Base-by-base conservation (phyloP, 2,888 invertebrate species). In the Dichetophora obliterata region DNA sequence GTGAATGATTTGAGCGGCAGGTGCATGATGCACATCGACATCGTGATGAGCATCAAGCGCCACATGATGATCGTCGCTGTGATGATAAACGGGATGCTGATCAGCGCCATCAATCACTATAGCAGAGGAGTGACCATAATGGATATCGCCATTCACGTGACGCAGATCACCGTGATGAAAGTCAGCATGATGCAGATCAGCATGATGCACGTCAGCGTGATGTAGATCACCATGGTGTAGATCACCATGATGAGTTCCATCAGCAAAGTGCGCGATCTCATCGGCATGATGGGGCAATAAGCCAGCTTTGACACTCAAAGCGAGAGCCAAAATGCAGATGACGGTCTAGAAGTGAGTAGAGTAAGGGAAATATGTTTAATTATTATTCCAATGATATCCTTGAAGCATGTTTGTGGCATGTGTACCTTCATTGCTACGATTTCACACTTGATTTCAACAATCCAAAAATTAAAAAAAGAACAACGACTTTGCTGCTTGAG, bases 371-470 rank as follows among this genome's bases (percentile, higher is more conserved):
- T 4, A 31, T 4, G 31, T 11, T 22, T 6, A 43, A 48, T n/a
- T 11, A 70, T 57, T n/a, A 19, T 69, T 9, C 22, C 34, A n/a
- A 27, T 48, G 31, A 34, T 2, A 61, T 48, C 9, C 16, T 59
- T n/a, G 48, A 16, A 11, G 19, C 27, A 2, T 43, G 34, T 48
- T 9, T 43, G 50, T 65, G 68, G 54, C 81, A 75, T 80, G n/a
- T n/a, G n/a, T n/a, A 88, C 88, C 88, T 88, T 88, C 88, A 88
- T 88, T 86, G 72, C 79, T 79, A 85, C 82, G 86, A 88, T 88
- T 87, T 86, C 86, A 82, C 80, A 82, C 86, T 87, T 87, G 80
- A 78, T 81, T 80, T 85, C 84, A 82, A 82, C 83, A 82, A 79
- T 84, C 84, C 84, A 84, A 85, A 85, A 84, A 82, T 79, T 74